Base-by-base conservation (phyloP, 2,113 vertebrate genomes). In the Anolis carolinensis region DNA sequence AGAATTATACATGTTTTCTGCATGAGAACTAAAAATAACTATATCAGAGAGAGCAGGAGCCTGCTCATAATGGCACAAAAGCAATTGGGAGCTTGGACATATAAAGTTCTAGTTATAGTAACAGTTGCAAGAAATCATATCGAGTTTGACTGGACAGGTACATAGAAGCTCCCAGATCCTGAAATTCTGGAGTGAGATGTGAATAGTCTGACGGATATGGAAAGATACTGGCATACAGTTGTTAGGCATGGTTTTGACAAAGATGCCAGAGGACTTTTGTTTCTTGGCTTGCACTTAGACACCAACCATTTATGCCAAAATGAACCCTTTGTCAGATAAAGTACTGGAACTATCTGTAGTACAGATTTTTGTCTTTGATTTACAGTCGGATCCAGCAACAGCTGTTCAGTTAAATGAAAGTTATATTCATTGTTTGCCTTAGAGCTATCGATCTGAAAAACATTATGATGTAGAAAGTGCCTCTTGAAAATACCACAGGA, bases 291-390 rank as follows among this genome's bases (percentile, higher is more conserved):
- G 50, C 32, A 36, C 52, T n/a, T 23, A 55, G 18, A 21, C 32
- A 20, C 44, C 25, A 27, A 16, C 68, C 14, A 52, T 70, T 55
- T 9, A n/a, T 78, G 14, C 30, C 44, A 70, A 52, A 36, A 39
- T 30, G 63, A 70, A 78, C 13, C 48, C 9, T 3, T 68, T 70
- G 32, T 70, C 75, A 85, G 23, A 32, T 70, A 1, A 59, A 85
- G 76, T 36, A 70, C 55, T 20, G 68, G n/a, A 70, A 52, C 13
- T 55, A 4, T 36, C 63, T 59, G 34, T 39, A 16, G 55, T 18
- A 50, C 36, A 62, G 75, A 79, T 79, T 39, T 71, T 65, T 79
- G 9, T 13, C 65, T 85, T 71, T 70, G 63, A 79, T 85, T 71
- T 79, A 71, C 32, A 36, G 67, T 30, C 50, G 48, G 80, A 77